Conservation (phyloP, 2,113 vertebrate genomes). For the Apeltes quadracus region DNA sequence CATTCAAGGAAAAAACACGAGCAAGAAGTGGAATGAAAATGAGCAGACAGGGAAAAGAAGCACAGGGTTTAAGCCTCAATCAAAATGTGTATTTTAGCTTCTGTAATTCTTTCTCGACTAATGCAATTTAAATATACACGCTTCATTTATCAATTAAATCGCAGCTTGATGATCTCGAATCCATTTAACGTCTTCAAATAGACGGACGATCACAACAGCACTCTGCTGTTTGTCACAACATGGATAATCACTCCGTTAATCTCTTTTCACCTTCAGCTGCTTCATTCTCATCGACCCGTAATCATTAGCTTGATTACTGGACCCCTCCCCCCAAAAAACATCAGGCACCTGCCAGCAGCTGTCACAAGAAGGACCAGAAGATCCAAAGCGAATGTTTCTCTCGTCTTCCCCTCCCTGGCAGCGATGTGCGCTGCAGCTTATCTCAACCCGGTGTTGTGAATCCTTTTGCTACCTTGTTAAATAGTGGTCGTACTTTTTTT, state of each 20-base stretch:
- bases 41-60: not conserved
- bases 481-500: not conserved
- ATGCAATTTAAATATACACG: not conserved
- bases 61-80: not conserved
- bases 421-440: conserved; percentile 38
- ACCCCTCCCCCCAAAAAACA: conserved; percentile 5
- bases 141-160: conserved; percentile 24
- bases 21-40: not conserved
- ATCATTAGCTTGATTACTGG: conserved; percentile 59
- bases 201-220: conserved; percentile 24
- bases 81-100: no score
- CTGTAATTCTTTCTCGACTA: not conserved
- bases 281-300: conserved; percentile 28
- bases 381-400: conserved; percentile 56
- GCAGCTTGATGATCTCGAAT: not conserved
- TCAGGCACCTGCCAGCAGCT: conserved; percentile 29
- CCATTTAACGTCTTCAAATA: conserved; percentile 17
- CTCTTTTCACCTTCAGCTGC: conserved; percentile 57
- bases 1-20: not conserved
- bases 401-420: conserved; percentile 40
- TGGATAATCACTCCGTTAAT: conserved; percentile 49
- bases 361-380: conserved; percentile 18
- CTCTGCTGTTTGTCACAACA: conserved; percentile 27
- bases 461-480: conserved; percentile 21
- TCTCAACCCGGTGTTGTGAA: conserved; percentile 12